phyloP scores from a whole-genome alignment of 2,888 invertebrate species.

The Lobophora halterata region DNA sequence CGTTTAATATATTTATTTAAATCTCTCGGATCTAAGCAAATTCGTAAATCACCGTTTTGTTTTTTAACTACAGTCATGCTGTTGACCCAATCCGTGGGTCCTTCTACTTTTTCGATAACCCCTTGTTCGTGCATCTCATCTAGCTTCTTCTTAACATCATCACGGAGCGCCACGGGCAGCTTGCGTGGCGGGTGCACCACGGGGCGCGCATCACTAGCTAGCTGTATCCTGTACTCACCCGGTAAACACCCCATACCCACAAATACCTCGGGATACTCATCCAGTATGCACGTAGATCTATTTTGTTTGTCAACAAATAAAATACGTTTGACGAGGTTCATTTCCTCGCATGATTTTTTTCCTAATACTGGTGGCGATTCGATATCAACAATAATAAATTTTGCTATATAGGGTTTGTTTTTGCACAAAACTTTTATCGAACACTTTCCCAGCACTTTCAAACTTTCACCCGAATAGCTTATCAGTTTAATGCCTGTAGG shows the following conservation, averaged over 20 bases:
- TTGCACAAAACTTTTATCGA: conserved; percentile 22
- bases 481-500: conserved; percentile 13
- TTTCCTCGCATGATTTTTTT: no score
- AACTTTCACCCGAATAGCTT: conserved; percentile 26
- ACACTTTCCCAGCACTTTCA: conserved; percentile 24
- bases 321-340: conserved; percentile 25
- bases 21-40: conserved; percentile 35
- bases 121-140: conserved; percentile 25
- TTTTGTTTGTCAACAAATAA: background rate
- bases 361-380: no score
- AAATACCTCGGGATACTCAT: conserved; percentile 7
- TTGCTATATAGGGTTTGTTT: no score
- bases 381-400: no score
- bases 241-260: conserved; percentile 10
- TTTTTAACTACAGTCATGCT: conserved; percentile 35
- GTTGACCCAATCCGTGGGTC: conserved; percentile 34
- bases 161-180: conserved; percentile 28
- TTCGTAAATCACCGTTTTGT: conserved; percentile 30
- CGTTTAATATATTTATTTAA: conserved; percentile 30
- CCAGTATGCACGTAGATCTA: background rate
- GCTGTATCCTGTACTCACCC: conserved; percentile 8
- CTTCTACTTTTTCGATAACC: conserved; percentile 31
- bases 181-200: conserved; percentile 31
- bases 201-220: conserved; percentile 1
- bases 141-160: conserved; percentile 26